These are phyloP conservation scores for Stichopus horrens DNA, from an alignment of 53 echinoderm and acorn worm species.

Conservation along the genomic window DNA sequence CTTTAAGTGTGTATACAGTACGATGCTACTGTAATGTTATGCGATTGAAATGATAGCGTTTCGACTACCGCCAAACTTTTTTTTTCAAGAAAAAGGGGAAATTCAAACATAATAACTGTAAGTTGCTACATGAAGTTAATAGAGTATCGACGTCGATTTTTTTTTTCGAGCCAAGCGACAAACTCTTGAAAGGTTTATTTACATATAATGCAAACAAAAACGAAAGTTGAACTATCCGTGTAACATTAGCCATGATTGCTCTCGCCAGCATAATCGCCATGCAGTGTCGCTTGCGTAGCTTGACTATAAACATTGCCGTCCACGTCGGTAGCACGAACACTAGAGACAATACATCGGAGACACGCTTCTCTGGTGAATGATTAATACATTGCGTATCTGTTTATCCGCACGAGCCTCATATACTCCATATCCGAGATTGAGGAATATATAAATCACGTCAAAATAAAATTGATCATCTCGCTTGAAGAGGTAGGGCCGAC, in stretches of 20 bases:
- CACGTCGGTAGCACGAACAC: not conserved
- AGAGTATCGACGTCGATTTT: too few species aligned
- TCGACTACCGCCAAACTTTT: too few species aligned
- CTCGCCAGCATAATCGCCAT: not conserved
- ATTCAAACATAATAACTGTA: too few species aligned
- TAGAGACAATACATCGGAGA: not conserved
- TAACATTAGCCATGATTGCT: too few species aligned
- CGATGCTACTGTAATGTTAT: too few species aligned
- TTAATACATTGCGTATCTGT: not conserved
- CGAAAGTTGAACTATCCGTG: not conserved
- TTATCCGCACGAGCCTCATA: not conserved
- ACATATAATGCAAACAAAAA: slow-evolving; percentile 1
- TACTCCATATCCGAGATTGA: not conserved
- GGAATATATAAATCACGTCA: not conserved
- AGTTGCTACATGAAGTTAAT: too few species aligned
- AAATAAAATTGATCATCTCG: not conserved
- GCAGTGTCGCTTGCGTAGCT: not conserved
- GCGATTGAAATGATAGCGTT: too few species aligned
- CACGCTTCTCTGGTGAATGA: not conserved
- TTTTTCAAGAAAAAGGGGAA: too few species aligned
- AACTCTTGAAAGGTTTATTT: not conserved
- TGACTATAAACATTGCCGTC: too few species aligned
- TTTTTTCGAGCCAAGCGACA: too few species aligned
- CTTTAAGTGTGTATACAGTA: too few species aligned
- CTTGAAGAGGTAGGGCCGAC: too few species aligned